Evolutionary conservation across 2,888 invertebrate genomes (phyloP), one percentile per base, ranked within the genome.

Genomic region (Chrysina gloriosa): DNA sequence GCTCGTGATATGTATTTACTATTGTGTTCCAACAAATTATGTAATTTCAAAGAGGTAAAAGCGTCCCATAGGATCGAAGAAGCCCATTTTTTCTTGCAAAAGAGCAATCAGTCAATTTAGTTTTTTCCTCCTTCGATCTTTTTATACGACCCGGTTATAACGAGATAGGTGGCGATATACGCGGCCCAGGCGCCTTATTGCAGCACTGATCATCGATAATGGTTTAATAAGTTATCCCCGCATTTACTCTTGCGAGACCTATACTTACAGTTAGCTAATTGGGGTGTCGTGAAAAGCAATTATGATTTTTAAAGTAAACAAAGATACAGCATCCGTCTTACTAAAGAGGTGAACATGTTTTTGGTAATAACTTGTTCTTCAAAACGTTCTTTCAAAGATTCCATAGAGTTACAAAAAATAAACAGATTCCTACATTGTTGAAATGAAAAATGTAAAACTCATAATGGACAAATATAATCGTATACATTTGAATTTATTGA

Each of bases 241-340:
- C 74, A 79, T 80, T 80, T 78, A 79, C 78, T 75, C 75, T 74
- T 73, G 70, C 75, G 76, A 77, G 78, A 79, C 81, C 82, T 78
- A 81, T 81, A 79, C 80, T 81, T 81, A 81, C 75, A 79, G 78
- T 80, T 80, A 80, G 80, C 82, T 82, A 82, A 82, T 81, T 81
- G 81, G 80, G 77, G 79, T 79, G 75, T 76, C 75, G 78, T 72
- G 73, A 78, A 79, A 80, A 76, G 78, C 81, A 81, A 81, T 81
- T 81, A 81, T 80, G 78, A 80, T 77, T 79, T 77, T 77, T 80
- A 77, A 78, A 78, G 81, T 77, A 81, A 81, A 81, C 78, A 81
- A 77, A 76, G 75, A 68, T 74, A 72, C 74, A 74, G 74, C 73
- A 75, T 73, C 75, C 77, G 77, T 76, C 76, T 71, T 73, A 72